Evolutionary conservation across 2,113 vertebrate species (phyloP).

Genomic region (Trogon surrucura): DNA sequence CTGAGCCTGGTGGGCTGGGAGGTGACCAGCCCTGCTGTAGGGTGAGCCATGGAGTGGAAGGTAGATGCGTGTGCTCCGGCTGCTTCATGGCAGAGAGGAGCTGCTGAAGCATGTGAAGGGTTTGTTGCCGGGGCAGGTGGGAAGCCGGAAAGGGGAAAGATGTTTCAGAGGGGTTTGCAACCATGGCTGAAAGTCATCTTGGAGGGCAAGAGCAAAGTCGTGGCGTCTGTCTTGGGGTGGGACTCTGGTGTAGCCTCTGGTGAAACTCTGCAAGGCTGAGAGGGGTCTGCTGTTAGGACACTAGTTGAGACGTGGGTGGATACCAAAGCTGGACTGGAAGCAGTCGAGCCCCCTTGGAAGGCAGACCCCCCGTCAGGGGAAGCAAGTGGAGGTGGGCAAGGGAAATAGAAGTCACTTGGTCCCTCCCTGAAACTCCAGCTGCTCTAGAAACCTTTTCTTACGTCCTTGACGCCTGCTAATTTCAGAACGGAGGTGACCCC

Average conservation of each 20-base stretch:
- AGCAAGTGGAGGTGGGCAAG: background rate
- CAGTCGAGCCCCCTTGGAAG: fast-evolving
- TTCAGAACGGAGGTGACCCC: conserved; percentile 50
- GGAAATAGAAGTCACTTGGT: background rate
- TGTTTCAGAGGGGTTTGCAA: fast-evolving
- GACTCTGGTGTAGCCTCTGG: background rate
- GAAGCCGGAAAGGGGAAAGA: background rate
- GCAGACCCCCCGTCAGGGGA: background rate
- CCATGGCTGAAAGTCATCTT: background rate
- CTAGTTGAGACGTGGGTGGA: background rate
- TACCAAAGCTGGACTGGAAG: background rate
- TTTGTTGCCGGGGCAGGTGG: background rate
- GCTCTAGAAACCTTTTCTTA: conserved; percentile 38
- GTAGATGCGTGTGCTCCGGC: background rate
- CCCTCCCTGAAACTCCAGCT: background rate
- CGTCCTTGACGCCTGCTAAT: conserved; percentile 57
- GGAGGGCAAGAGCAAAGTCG: background rate
- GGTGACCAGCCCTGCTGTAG: background rate
- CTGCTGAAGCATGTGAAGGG: background rate
- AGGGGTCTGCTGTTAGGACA: background rate
- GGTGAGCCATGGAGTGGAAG: background rate
- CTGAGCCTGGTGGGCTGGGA: background rate
- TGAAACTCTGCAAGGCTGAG: background rate
- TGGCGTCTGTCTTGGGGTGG: background rate
- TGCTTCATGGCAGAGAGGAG: background rate